A percentile compares a stretch with the other conserved stretches of the same genome.
phyloP scores from a whole-genome alignment of 2,888 invertebrate species.

The Rhagium mordax region DNA sequence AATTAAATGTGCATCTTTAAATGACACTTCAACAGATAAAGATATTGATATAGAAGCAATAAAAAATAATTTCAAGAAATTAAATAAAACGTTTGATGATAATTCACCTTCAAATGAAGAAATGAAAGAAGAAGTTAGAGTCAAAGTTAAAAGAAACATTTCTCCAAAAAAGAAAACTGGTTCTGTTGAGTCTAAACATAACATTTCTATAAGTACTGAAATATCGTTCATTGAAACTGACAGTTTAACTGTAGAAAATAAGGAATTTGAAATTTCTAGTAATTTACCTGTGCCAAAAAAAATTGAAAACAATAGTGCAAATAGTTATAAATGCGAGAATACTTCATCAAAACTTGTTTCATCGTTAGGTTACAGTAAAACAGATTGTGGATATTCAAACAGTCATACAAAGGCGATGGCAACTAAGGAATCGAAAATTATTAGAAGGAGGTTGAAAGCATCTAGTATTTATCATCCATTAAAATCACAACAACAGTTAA shows the following conservation, averaged over 20 bases:
- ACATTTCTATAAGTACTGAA: not conserved
- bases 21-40: constrained; percentile 34
- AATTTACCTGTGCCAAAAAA: constrained; percentile 6
- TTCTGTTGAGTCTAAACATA: not conserved
- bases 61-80: constrained; percentile 41
- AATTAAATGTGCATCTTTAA: constrained; percentile 19
- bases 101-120: not conserved
- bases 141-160: not conserved
- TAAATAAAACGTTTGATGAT: constrained; percentile 23
- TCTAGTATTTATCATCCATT: not conserved
- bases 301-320: not conserved
- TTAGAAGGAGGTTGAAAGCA: not conserved
- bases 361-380: not conserved
- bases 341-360: not conserved
- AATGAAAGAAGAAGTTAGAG: constrained; percentile 33
- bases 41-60: constrained; percentile 41
- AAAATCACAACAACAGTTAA: not conserved
- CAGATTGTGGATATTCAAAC: not conserved
- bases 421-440: not conserved
- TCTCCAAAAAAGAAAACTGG: not conserved
- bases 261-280: constrained; percentile 43
- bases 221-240: constrained; percentile 30
- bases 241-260: constrained; percentile 37
- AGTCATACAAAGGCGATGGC: not conserved
- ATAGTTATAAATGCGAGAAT: constrained; percentile 2